Percentiles rank a stretch among this genome's conserved stretches.
Evolutionary conservation across 1,140 invertebrate species (phyloP).

Genomic region (Portunus trituberculatus): DNA sequence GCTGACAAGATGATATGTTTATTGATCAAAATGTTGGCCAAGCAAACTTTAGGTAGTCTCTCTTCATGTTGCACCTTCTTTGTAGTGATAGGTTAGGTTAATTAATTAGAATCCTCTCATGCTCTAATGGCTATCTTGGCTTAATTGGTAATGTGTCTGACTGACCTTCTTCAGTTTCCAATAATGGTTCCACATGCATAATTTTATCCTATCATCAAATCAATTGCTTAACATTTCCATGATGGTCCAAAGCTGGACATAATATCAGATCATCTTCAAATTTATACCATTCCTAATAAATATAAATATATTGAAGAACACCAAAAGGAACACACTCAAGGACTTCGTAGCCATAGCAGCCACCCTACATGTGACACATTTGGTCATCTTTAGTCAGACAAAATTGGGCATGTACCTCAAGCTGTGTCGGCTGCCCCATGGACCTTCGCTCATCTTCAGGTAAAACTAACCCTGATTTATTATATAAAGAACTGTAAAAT

Average conservation of each 20-base stretch:
- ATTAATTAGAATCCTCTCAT: no score
- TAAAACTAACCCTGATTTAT: neutral
- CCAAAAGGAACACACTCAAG: slow-evolving; percentile 43
- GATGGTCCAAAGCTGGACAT: no score
- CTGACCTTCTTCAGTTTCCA: no score
- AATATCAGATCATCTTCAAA: no score
- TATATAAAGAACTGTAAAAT: neutral
- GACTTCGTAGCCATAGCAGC: slow-evolving; percentile 58
- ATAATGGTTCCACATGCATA: no score
- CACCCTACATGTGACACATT: slow-evolving; percentile 55
- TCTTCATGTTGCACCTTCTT: no score
- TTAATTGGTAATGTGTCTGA: no score
- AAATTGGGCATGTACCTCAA: slow-evolving; percentile 58
- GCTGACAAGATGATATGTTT: neutral
- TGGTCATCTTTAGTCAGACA: slow-evolving; percentile 60
- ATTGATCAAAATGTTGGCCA: neutral
- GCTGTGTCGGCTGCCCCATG: slow-evolving; percentile 48
- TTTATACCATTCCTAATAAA: no score
- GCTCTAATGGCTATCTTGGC: no score
- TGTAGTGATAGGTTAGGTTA: no score
- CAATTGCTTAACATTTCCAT: no score
- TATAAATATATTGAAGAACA: slow-evolving; percentile 28
- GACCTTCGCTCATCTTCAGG: slow-evolving; percentile 64
- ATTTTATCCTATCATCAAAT: no score
- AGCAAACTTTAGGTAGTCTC: neutral